A percentile compares a stretch with the other conserved stretches of the same genome.
Conservation (phyloP, 1,140 invertebrate species). For the Sogatella furcifera region DNA sequence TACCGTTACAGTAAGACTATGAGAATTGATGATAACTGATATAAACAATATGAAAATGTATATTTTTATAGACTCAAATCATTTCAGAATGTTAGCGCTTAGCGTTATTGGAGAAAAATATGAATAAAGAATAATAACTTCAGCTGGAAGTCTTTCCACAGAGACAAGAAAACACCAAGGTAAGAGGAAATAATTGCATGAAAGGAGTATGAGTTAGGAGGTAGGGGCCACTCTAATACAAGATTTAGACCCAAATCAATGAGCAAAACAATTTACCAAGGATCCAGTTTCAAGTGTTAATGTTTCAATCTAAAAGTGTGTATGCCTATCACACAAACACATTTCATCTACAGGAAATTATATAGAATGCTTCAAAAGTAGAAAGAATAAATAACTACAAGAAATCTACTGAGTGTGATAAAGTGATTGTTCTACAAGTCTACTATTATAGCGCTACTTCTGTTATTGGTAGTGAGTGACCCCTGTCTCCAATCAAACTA, state of each 20-base stretch:
- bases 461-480: not conserved
- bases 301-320: too few species aligned
- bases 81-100: too few species aligned
- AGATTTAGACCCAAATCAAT: too few species aligned
- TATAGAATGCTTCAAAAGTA: not conserved
- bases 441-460: too few species aligned
- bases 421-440: too few species aligned
- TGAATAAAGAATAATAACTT: too few species aligned
- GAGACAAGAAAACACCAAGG: constrained; percentile 39
- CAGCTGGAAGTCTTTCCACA: constrained; percentile 41
- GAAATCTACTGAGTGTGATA: not conserved
- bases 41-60: constrained; percentile 6
- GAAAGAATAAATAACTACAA: not conserved
- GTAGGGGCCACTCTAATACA: constrained; percentile 11
- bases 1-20: too few species aligned
- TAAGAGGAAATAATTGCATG: constrained; percentile 5
- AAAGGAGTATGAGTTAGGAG: constrained; percentile 1
- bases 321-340: not conserved
- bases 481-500: not conserved
- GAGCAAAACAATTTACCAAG: too few species aligned
- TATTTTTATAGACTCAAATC: constrained; percentile 2
- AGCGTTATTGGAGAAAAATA: too few species aligned
- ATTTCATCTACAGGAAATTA: not conserved
- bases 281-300: too few species aligned
- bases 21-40: constrained; percentile 2